Percentiles rank a stretch among this genome's conserved stretches.
Evolutionary conservation across 2,797 vertebrate species (phyloP).

Genomic region (Characodon lateralis): DNA sequence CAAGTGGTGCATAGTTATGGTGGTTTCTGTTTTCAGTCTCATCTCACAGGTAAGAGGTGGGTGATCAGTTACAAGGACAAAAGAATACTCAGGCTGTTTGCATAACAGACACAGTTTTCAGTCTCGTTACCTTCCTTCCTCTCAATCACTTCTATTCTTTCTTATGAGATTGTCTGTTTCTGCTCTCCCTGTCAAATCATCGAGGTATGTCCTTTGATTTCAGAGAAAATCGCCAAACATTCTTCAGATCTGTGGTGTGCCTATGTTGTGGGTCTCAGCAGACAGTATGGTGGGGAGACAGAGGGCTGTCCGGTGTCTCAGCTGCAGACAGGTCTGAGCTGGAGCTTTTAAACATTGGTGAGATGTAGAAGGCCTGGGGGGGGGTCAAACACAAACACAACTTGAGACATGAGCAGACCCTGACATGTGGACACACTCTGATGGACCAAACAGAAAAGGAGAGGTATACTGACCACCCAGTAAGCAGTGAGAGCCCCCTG

Average conservation of each 20-base stretch:
- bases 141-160: background rate
- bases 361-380: conserved; percentile 72
- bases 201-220: conserved; percentile 67
- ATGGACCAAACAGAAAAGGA: conserved; percentile 15
- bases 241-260: conserved; percentile 47
- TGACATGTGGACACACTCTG: conserved; percentile 3
- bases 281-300: conserved; percentile 60
- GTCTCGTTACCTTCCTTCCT: background rate
- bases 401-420: conserved; percentile 9
- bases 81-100: conserved; percentile 16
- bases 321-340: conserved; percentile 39
- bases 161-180: conserved; percentile 24
- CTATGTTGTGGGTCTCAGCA: conserved; percentile 51
- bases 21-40: conserved; percentile 41
- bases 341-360: conserved; percentile 71
- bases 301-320: conserved; percentile 48
- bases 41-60: conserved; percentile 37
- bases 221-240: conserved; percentile 69
- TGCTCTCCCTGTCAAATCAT: conserved; percentile 25
- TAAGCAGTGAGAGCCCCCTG: conserved; percentile 80
- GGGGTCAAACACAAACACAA: conserved; percentile 11
- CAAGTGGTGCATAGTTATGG: conserved; percentile 34
- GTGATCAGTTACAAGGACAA: conserved; percentile 34
- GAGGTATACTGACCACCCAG: conserved; percentile 78
- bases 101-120: conserved; percentile 3